These are phyloP conservation scores for Ia io DNA, from an alignment of 2,113 vertebrate species.

Conservation along the genomic window DNA sequence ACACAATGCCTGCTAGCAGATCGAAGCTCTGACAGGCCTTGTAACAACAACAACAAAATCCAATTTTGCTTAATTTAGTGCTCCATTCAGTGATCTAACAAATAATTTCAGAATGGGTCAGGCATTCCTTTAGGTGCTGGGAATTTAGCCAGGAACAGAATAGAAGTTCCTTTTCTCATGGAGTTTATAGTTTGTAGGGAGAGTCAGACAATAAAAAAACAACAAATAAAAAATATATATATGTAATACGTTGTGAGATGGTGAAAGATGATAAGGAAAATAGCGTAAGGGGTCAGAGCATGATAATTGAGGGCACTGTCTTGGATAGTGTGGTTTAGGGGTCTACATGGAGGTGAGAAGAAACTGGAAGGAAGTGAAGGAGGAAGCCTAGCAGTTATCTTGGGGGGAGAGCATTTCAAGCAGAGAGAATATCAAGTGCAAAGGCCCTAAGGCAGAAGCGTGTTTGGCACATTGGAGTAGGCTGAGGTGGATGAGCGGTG, in stretches of 20 bases:
- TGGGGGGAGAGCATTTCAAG: background rate
- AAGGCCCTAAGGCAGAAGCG: background rate
- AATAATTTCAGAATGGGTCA: background rate
- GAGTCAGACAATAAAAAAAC: background rate
- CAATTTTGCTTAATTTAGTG: background rate
- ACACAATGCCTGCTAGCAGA: rapidly evolving
- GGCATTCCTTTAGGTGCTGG: background rate
- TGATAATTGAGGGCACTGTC: background rate
- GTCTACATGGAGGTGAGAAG: background rate
- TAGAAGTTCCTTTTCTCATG: background rate
- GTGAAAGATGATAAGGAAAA: background rate
- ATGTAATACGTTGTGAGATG: background rate
- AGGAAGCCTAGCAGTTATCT: background rate
- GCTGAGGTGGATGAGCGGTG: background rate
- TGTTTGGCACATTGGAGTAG: background rate
- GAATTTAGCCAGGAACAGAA: background rate
- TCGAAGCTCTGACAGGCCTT: background rate
- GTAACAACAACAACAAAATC: background rate
- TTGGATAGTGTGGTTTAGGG: background rate
- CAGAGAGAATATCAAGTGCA: background rate
- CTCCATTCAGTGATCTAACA: background rate
- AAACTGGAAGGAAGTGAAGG: background rate
- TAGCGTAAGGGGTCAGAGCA: background rate
- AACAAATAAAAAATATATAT: background rate
- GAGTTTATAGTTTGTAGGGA: background rate